phyloP scores from a whole-genome alignment of 2,797 vertebrate genomes.

The Falco biarmicus region DNA sequence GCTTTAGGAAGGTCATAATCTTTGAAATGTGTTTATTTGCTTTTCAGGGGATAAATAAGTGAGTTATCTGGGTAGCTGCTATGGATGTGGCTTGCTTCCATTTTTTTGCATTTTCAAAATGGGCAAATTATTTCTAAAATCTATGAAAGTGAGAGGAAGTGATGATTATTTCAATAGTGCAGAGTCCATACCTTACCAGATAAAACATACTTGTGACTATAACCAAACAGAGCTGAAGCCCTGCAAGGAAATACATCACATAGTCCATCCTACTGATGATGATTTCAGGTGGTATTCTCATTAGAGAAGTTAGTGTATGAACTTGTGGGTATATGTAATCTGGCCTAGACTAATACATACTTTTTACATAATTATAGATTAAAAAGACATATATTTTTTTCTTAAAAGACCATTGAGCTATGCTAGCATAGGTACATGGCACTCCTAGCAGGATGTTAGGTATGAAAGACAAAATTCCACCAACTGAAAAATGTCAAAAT shows the following conservation, averaged over 20 bases:
- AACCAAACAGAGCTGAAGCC: neutral
- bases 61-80: neutral
- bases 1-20: neutral
- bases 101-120: conserved; percentile 13
- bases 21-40: neutral
- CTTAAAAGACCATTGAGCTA: neutral
- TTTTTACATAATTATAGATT: neutral
- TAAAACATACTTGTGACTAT: neutral
- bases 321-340: neutral
- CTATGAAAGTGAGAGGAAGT: neutral
- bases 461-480: conserved; percentile 12
- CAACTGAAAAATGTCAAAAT: neutral
- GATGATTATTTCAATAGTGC: neutral
- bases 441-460: neutral
- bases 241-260: neutral
- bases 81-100: neutral
- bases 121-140: conserved; percentile 5
- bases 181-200: neutral
- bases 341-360: neutral
- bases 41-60: neutral
- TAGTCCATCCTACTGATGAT: neutral
- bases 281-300: neutral
- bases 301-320: neutral
- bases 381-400: neutral
- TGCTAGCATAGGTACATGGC: neutral